Evolutionary conservation across 1,140 invertebrate species (phyloP).

Genomic region (Euglossa dilemma): DNA sequence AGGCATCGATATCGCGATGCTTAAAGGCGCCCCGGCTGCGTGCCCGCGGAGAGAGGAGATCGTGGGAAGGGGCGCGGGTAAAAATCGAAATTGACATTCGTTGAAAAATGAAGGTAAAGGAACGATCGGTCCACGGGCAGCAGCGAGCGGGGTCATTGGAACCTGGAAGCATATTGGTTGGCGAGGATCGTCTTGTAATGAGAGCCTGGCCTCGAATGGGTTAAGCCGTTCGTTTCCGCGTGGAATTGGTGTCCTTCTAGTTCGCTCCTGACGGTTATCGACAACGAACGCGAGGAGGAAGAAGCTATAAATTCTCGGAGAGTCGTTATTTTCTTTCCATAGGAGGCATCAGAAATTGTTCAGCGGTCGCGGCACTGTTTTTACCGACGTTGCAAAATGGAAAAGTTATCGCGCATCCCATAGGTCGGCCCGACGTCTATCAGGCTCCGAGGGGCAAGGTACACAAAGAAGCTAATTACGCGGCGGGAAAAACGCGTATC

Average conservation of each 20-base stretch:
- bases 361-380: not conserved
- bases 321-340: constrained; percentile 17
- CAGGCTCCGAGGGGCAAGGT: not conserved
- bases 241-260: constrained; percentile 5
- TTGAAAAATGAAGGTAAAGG: not conserved
- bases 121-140: not conserved
- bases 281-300: not conserved
- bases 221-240: not conserved
- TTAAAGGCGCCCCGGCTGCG: too few relatives aligned
- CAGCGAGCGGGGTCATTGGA: too few relatives aligned
- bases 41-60: not conserved
- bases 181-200: not conserved
- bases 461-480: constrained; percentile 15
- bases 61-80: not conserved
- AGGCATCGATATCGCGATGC: too few relatives aligned
- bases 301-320: not conserved
- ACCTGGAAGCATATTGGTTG: not conserved
- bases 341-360: not conserved
- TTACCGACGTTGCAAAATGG: not conserved
- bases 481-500: not conserved
- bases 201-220: not conserved
- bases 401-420: not conserved
- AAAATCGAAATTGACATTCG: not conserved
- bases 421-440: not conserved
- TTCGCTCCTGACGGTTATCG: not conserved